A percentile compares a stretch with the other conserved stretches of the same genome.
Conservation (phyloP, 2,888 invertebrate species). For the Timema podura region DNA sequence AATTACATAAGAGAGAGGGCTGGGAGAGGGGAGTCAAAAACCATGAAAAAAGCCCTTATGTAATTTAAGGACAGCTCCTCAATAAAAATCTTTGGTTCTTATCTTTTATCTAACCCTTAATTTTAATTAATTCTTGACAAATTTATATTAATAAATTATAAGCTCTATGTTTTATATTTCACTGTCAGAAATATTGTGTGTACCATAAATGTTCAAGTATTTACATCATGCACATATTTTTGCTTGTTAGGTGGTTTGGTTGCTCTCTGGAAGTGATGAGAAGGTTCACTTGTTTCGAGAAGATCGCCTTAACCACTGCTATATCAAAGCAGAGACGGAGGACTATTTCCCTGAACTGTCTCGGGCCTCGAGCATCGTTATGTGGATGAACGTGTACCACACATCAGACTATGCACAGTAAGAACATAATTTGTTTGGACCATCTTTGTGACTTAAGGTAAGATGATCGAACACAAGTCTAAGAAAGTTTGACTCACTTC, state of each 20-base stretch:
- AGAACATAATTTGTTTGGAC: slow-evolving; percentile 19
- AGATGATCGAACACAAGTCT: too few relatives aligned
- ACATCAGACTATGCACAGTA: slow-evolving; percentile 48
- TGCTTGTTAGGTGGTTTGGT: slow-evolving; percentile 51
- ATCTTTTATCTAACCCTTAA: too few relatives aligned
- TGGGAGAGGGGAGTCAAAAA: too few relatives aligned
- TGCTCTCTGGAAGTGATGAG: slow-evolving; percentile 61
- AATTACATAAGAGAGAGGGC: too few relatives aligned
- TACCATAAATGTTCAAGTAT: not conserved
- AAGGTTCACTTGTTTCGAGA: slow-evolving; percentile 62
- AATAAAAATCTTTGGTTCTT: too few relatives aligned
- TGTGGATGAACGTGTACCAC: slow-evolving; percentile 54
- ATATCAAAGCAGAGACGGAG: slow-evolving; percentile 52
- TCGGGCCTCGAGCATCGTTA: slow-evolving; percentile 50
- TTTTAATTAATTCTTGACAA: not conserved
- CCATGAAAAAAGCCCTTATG: too few relatives aligned
- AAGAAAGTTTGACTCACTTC: too few relatives aligned
- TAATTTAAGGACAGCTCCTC: too few relatives aligned
- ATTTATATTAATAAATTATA: slow-evolving; percentile 9
- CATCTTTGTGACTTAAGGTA: too few relatives aligned
- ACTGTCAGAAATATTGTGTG: not conserved
- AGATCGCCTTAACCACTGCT: slow-evolving; percentile 53
- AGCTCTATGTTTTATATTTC: slow-evolving; percentile 15
- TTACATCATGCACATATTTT: slow-evolving; percentile 27
- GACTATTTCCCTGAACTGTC: slow-evolving; percentile 59